Base-by-base conservation (phyloP, 2,797 vertebrate species). In the Protonibea diacanthus region DNA sequence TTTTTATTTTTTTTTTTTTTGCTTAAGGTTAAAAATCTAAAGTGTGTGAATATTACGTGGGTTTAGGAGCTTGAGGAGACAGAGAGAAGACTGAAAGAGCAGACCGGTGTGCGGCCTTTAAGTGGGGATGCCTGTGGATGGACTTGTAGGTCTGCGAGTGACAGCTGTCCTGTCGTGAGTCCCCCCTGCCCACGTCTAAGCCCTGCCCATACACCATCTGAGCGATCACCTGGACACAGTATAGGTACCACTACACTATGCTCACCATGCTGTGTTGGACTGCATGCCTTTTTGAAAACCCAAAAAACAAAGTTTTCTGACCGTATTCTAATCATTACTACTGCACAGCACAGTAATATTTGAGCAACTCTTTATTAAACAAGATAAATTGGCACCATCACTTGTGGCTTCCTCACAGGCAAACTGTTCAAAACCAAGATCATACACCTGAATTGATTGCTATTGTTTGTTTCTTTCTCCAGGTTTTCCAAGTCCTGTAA, bases 351-450 rank as follows among this genome's bases (percentile, higher is more conserved):
- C 18, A 44, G n/a, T 7, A 15, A 23, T 21, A 27, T 62, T 25
- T 25, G 40, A 44, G 58, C 0, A 23, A 47, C 20, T 55, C 27
- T 38, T 56, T 2, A 27, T 44, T 59, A 18, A 29, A 7, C 4
- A 27, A 25, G 5, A 62, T n/a, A 45, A 88, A 86, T 96, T 78
- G 94, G 92, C 67, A 95, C 96, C 38, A 82, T 96, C 60, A 94
- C 91, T 67, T 96, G 95, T 48, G 96, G 96, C 3, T 97, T 96
- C 89, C 95, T 97, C n/a, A 96, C 94, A 53, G 95, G 96, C 18
- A 93, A 95, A 55, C 94, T 97, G 6, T 91, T 97, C 84, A 94
- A 95, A 84, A 97, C 95, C 5, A 96, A 97, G 76, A 10, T 60
- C 53, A n/a, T n/a, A 20, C 14, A 9, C 20, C 49, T 25, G 14